Evolutionary conservation across 2,797 vertebrate species (phyloP), one percentile per base, ranked within the genome.

Genomic region (Amblyraja radiata): DNA sequence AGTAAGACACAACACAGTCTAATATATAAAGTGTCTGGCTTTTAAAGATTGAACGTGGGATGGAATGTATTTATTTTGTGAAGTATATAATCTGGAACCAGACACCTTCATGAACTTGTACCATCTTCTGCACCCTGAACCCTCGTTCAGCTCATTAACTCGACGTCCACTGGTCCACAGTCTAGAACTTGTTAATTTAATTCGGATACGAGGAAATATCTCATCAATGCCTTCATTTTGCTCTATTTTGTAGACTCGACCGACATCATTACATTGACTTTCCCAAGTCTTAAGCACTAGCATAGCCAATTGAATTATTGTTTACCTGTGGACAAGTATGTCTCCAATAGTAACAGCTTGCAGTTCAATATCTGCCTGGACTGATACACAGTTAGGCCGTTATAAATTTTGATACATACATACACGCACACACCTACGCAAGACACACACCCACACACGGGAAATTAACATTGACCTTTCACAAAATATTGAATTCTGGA

Each of bases 401-500:
- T 46, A 73, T 25, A 91, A 16, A 91, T n/a, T n/a, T 63, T n/a
- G 28, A 71, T 16, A 16, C 10, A 79, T 77, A 39, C 21, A 23
- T 65, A 71, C 9, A 58, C 46, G 28, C 0, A 65, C 61, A 65
- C n/a, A 88, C 28, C 5, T 13, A 61, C 1, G 32, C 6, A 61
- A 1, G 0, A 39, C 36, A 46, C 39, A 39, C 46, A 46, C 46
- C 54, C 25, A 91, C 39, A 74, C 65, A 23, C 16, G 68, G 3
- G 25, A 23, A 76, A 54, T 80, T 36, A 46, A 21, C 32, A 80
- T 39, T 46, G 11, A 6, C 32, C 71, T 92, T 92, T 92, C 68
- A 88, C 84, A 92, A 92, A 92, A 74, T 92, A 92, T 74, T 92
- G 6, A 46, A 14, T 92, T 76, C 46, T 46, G 71, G 36, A 92